These are phyloP conservation scores for Theocolax elegans DNA, from an alignment of 1,140 invertebrate species.

Conservation along the genomic window DNA sequence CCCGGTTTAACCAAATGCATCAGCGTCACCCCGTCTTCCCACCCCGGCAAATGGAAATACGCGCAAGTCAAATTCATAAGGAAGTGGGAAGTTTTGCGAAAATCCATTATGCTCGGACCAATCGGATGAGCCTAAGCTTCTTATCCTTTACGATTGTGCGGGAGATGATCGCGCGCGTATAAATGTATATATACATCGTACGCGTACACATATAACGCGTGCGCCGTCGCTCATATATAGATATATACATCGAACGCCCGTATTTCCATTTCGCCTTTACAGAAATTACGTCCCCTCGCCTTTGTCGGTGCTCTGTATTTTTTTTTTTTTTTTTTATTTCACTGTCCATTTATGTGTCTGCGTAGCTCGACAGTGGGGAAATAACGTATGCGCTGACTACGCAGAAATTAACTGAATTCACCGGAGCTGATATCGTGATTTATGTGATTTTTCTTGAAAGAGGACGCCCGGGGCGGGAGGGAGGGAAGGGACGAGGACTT, in stretches of 20 bases:
- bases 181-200: too few relatives aligned
- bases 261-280: slow-evolving; percentile 16
- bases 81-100: slow-evolving; percentile 6
- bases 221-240: too few relatives aligned
- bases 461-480: too few relatives aligned
- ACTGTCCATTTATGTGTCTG: too few relatives aligned
- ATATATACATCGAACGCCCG: too few relatives aligned
- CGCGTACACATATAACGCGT: too few relatives aligned
- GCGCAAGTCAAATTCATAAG: neutral
- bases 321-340: too few relatives aligned
- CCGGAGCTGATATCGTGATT: slow-evolving; percentile 21
- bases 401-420: slow-evolving; percentile 25
- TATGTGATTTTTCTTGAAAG: slow-evolving; percentile 4
- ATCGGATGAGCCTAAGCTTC: slow-evolving; percentile 21
- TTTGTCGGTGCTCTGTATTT: neutral
- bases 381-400: slow-evolving; percentile 19
- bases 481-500: too few relatives aligned
- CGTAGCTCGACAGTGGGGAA: neutral
- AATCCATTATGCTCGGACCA: slow-evolving; percentile 19
- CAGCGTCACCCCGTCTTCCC: too few relatives aligned
- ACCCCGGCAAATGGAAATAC: neutral
- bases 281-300: slow-evolving; percentile 14
- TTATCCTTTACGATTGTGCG: slow-evolving; percentile 28
- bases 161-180: too few relatives aligned
- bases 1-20: neutral